Percentiles rank a stretch among this genome's conserved stretches.
These are phyloP conservation scores for Callitettix versicolor DNA, from an alignment of 1,140 invertebrate genomes.

Conservation along the genomic window DNA sequence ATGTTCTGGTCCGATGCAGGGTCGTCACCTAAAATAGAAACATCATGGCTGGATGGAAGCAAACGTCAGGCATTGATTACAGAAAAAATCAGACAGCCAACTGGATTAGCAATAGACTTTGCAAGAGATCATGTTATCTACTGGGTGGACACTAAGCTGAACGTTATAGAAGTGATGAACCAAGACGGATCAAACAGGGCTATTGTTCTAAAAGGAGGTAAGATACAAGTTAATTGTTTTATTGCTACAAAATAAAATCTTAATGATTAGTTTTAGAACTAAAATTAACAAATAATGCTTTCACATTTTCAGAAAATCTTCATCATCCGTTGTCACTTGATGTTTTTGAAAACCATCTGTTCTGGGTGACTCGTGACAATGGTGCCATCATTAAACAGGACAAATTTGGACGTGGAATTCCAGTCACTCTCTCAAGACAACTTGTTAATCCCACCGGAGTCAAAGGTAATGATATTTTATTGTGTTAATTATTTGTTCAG, in stretches of 20 bases:
- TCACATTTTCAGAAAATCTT: slow-evolving; percentile 41
- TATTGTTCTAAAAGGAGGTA: slow-evolving; percentile 54
- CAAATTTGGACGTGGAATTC: slow-evolving; percentile 92
- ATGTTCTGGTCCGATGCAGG: slow-evolving; percentile 88
- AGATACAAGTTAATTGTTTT: neutral
- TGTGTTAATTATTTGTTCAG: too few relatives aligned
- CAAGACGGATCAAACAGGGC: slow-evolving; percentile 71
- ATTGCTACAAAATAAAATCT: too few relatives aligned
- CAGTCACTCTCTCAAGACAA: slow-evolving; percentile 64
- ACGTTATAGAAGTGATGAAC: slow-evolving; percentile 82
- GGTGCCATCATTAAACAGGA: slow-evolving; percentile 80
- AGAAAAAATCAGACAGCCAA: slow-evolving; percentile 69
- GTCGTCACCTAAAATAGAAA: slow-evolving; percentile 72
- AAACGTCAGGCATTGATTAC: slow-evolving; percentile 69
- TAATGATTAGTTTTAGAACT: too few relatives aligned
- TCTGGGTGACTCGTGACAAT: slow-evolving; percentile 74
- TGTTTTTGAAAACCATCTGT: slow-evolving; percentile 84
- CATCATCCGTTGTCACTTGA: slow-evolving; percentile 79
- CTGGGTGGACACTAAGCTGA: slow-evolving; percentile 92
- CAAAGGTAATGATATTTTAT: slow-evolving; percentile 56
- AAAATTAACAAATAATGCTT: neutral
- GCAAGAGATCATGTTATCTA: slow-evolving; percentile 81
- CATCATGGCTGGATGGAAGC: slow-evolving; percentile 91
- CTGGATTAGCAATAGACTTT: slow-evolving; percentile 82
- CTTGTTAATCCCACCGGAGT: slow-evolving; percentile 75